Base-by-base conservation (phyloP, 2,797 vertebrate species). In the Catamblyrhynchus diadema region DNA sequence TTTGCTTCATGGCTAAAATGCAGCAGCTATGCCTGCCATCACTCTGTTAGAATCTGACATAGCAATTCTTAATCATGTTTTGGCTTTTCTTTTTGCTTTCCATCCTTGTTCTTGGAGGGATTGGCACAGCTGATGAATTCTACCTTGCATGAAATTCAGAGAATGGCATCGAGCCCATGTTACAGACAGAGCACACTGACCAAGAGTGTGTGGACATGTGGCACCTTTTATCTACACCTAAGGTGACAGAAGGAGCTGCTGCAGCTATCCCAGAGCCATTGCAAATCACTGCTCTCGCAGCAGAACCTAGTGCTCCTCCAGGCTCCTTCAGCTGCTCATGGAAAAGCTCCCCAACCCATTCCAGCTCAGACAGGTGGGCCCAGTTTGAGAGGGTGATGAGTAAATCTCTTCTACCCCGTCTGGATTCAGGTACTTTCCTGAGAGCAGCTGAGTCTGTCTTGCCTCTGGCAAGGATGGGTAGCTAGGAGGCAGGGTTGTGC, bases 181-280 rank as follows among this genome's bases (percentile, higher is more conserved):
- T 60, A 79, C 28, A 75, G 54, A 25, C 35, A 81, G 37, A 84
- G 14, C 28, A 22, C 6, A 5, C 33, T 81, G 54, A 78, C 13
- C 59, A 56, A 54, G 77, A 45, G 5, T 1, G 0, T 6, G 20
- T 0, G 4, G 30, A 35, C 15, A 4, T 1, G 3, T 50, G 56
- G 44, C 42, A 45, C 39, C 33, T 80, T 77, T 70, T 65, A 71
- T 10, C 23, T 39, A 10, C 10, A 24, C 20, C n/a, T 22, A 30
- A 47, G 8, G 35, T 57, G 57, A n/a, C 30, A 83, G 70, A 78
- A 50, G 39, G n/a, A 85, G 33, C 22, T 86, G 27, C 45, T 41
- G 64, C 32, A 59, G 18, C 27, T 71, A 53, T 44, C 10, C 7
- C 32, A 19, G 27, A 17, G 24, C 57, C 0, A 0, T 1, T 17